Evolutionary conservation across 2,797 vertebrate genomes (phyloP).

Genomic region (Myotis findleyi): DNA sequence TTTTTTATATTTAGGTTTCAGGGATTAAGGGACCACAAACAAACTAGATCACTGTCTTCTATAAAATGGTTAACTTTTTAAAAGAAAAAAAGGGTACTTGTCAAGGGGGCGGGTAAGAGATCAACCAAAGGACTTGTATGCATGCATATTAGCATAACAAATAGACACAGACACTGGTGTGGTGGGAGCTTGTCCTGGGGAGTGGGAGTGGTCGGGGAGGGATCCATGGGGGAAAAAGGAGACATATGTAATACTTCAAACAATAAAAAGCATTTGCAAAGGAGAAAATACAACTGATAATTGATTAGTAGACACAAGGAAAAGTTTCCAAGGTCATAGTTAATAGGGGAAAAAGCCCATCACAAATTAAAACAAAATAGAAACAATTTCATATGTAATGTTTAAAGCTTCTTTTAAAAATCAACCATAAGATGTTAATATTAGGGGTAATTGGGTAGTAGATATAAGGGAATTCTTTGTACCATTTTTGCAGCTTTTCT

Average conservation of each 20-base stretch:
- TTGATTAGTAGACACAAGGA: not conserved
- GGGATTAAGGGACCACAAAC: constrained; percentile 40
- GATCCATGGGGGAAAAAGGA: too few relatives aligned
- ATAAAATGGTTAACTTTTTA: not conserved
- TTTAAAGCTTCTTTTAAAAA: constrained; percentile 3
- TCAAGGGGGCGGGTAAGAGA: too few relatives aligned
- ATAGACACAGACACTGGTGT: too few relatives aligned
- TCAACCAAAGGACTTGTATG: too few relatives aligned
- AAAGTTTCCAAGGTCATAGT: not conserved
- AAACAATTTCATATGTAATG: not conserved
- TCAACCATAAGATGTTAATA: not conserved
- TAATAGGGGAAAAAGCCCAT: not conserved
- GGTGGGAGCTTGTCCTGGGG: too few relatives aligned
- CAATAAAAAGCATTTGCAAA: too few relatives aligned
- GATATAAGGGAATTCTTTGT: not conserved
- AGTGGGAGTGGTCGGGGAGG: too few relatives aligned
- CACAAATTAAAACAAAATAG: not conserved
- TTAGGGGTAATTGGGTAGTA: not conserved
- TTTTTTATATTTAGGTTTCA: constrained; percentile 43
- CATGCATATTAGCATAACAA: too few relatives aligned
- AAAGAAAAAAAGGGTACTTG: not conserved
- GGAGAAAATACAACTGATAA: not conserved
- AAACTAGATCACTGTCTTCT: constrained; percentile 21
- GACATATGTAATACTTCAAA: too few relatives aligned
- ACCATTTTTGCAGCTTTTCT: constrained; percentile 10